phyloP scores from a whole-genome alignment of 2,797 vertebrate species.

The Arnoldichthys spilopterus region DNA sequence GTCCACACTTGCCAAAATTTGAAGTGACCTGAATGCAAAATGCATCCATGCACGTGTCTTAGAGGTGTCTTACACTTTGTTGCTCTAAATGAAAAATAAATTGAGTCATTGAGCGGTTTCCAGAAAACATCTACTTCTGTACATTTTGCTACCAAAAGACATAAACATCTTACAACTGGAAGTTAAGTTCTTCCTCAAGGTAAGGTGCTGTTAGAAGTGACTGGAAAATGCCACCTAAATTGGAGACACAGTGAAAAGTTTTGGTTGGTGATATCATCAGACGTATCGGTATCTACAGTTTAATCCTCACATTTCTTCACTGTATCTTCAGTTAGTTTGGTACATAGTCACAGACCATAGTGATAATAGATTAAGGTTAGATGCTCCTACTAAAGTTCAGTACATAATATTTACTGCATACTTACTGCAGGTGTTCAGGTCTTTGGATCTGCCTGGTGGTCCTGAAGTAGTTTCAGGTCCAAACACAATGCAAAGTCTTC shows the following conservation, averaged over 20 bases:
- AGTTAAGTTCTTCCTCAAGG: background rate
- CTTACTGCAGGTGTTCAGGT: background rate
- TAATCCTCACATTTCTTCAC: background rate
- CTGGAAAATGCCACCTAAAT: background rate
- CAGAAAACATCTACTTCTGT: constrained; percentile 11
- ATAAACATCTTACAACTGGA: background rate
- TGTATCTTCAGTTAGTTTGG: background rate
- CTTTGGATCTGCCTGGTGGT: background rate
- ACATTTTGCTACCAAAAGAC: background rate
- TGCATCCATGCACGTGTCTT: background rate
- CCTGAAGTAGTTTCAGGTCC: constrained; percentile 10
- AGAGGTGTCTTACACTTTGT: background rate
- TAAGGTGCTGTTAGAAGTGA: background rate
- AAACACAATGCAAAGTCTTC: background rate
- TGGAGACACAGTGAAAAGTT: background rate
- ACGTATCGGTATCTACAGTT: background rate
- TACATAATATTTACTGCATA: constrained; percentile 41
- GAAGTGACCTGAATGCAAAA: constrained; percentile 24
- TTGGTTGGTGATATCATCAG: background rate
- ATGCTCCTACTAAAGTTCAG: background rate
- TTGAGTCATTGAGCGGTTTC: background rate
- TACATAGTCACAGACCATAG: too few relatives aligned
- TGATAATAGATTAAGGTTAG: background rate
- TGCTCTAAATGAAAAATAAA: constrained; percentile 14
- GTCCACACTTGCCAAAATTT: constrained; percentile 36